Percentiles rank a stretch among this genome's conserved stretches.
Evolutionary conservation across 2,797 vertebrate species (phyloP).

Genomic region (Amphiprion clarkii): DNA sequence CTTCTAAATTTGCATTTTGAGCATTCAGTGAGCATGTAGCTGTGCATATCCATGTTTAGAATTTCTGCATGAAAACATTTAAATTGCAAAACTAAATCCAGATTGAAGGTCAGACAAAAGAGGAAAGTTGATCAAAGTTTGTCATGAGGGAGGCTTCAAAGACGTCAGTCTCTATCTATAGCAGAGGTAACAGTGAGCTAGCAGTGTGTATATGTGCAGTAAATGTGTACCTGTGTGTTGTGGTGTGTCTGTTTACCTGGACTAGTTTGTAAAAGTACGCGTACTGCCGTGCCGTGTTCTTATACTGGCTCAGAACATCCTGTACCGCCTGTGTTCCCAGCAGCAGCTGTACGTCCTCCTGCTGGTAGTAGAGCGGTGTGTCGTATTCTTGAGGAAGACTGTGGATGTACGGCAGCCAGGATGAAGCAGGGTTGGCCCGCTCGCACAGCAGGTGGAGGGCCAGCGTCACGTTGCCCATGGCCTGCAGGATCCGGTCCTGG

Average conservation of each 20-base stretch:
- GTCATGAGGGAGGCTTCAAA: too few species aligned
- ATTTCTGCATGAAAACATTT: neutral
- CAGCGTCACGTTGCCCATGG: slow-evolving; percentile 97
- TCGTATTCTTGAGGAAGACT: slow-evolving; percentile 94
- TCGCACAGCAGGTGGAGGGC: slow-evolving; percentile 97
- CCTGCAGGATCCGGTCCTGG: slow-evolving; percentile 97
- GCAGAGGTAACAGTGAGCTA: too few species aligned
- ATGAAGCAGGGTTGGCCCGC: slow-evolving; percentile 89
- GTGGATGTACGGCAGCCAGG: slow-evolving; percentile 97
- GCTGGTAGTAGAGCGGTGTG: slow-evolving; percentile 95
- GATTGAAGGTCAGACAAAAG: neutral
- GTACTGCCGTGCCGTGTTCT: slow-evolving; percentile 97
- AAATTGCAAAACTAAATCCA: neutral
- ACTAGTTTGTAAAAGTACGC: slow-evolving; percentile 99
- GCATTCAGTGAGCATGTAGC: too few species aligned
- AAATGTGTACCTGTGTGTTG: neutral
- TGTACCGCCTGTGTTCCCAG: slow-evolving; percentile 95
- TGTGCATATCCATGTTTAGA: too few species aligned
- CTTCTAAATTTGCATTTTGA: too few species aligned
- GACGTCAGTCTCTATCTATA: too few species aligned
- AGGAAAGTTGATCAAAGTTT: neutral
- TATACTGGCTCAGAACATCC: slow-evolving; percentile 96
- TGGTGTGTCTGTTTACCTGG: slow-evolving; percentile 85
- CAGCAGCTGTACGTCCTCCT: slow-evolving; percentile 93
- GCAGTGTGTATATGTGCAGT: neutral